These are phyloP conservation scores for Caenorhabditis elegans DNA, from an alignment of 1,140 invertebrate species.

Conservation along the genomic window DNA sequence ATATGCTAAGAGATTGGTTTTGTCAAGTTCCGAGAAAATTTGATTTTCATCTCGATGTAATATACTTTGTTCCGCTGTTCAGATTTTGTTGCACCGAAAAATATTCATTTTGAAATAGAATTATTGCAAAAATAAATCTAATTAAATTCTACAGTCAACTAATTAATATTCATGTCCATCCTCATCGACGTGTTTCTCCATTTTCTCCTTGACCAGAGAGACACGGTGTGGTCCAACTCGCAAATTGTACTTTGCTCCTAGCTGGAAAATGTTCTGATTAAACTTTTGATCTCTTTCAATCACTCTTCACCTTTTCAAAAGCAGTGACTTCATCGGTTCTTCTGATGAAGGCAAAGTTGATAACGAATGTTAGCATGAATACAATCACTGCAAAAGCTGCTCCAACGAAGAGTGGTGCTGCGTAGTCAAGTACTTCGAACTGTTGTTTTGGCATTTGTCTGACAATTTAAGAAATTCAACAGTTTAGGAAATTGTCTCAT, in stretches of 20 bases:
- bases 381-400: neutral
- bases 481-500: too few species aligned
- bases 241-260: neutral
- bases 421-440: constrained; percentile 11
- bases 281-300: neutral
- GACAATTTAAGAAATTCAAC: neutral
- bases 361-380: neutral
- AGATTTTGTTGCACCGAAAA: too few species aligned
- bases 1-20: too few species aligned
- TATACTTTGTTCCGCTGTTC: too few species aligned
- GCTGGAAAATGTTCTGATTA: neutral
- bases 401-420: constrained; percentile 6
- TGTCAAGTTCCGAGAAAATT: too few species aligned
- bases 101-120: neutral
- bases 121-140: neutral
- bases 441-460: neutral
- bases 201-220: neutral
- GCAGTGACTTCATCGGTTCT: constrained; percentile 18
- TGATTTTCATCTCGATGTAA: too few species aligned
- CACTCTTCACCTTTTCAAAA: constrained; percentile 7
- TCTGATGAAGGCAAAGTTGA: constrained; percentile 1
- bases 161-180: constrained; percentile 1
- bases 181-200: constrained; percentile 19
- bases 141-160: neutral
- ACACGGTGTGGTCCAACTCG: constrained; percentile 2